Base-by-base conservation (phyloP, 1,140 invertebrate species). In the Macrobrachium rosenbergii region DNA sequence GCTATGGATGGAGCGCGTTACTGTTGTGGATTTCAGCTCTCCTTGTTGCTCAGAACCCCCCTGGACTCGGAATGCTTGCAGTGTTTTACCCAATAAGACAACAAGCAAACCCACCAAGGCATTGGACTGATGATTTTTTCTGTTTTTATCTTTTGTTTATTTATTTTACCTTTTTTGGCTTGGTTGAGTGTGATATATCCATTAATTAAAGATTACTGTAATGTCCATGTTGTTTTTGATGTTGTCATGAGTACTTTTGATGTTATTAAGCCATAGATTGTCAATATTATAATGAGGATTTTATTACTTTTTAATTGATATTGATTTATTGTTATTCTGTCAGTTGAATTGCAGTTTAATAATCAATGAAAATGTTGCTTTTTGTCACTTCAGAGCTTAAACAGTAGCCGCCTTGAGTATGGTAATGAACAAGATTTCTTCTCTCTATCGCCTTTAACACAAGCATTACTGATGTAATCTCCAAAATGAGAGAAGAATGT, bases 251-350 rank as follows among this genome's bases (percentile, higher is more conserved):
- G 84, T 87, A 87, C 77, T 87, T 83, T 87, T 87, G 84, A 80
- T 87, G 84, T 87, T 87, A 87, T 81, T 87, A 78, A 87, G 84
- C 84, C 78, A 87, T 87, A 87, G 84, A 86, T 86, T 87, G 84
- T 87, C 84, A 87, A 87, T 87, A 87, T 81, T 79, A 87, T 87
- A 80, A 87, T 67, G 84, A 87, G 64, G 73, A 87, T 87, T 87
- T 80, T 87, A 87, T 87, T 87, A 87, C 83, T 87, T 87, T 87
- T 81, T 80, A 87, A 80, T 80, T 87, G 84, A 81, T 87, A 87
- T 87, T 87, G 84, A 87, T 87, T 87, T 87, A 87, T 80, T 81
- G 80, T 87, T 83, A 79, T 72, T 72, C 64, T 87, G 84, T 87
- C 84, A 87, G 77, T 86, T 87, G 77, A 87, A 87, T 72, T 81